Percentiles rank a stretch among this genome's conserved stretches.
phyloP scores from a whole-genome alignment of 1,140 invertebrate genomes.

The Atta cephalotes region DNA sequence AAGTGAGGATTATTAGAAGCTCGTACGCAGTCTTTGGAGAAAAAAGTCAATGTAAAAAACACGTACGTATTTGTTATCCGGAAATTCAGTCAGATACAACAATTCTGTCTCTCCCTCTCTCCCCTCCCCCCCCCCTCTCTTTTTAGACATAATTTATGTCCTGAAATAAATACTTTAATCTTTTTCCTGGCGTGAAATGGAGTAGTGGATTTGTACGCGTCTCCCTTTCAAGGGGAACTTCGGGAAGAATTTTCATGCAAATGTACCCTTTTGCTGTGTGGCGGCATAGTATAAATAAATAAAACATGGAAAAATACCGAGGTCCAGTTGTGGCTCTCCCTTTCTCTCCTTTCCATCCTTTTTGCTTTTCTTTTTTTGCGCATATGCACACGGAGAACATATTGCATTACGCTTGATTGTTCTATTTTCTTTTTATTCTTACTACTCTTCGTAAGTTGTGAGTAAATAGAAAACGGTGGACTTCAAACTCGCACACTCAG shows the following conservation, averaged over 20 bases:
- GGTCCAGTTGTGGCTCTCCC: slow-evolving; percentile 6
- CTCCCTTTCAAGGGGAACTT: slow-evolving; percentile 54
- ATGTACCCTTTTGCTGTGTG: slow-evolving; percentile 62
- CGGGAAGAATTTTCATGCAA: slow-evolving; percentile 71
- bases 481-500: slow-evolving; percentile 30
- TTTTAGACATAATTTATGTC: slow-evolving; percentile 47
- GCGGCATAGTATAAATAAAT: slow-evolving; percentile 67
- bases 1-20: slow-evolving; percentile 59
- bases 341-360: background rate
- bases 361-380: background rate
- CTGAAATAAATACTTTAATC: slow-evolving; percentile 70
- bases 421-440: slow-evolving; percentile 9
- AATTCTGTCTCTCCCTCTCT: background rate
- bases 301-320: slow-evolving; percentile 57
- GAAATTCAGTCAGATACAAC: slow-evolving; percentile 26
- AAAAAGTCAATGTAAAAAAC: slow-evolving; percentile 12
- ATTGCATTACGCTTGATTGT: slow-evolving; percentile 58
- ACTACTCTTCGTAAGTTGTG: slow-evolving; percentile 25
- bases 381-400: slow-evolving; percentile 25
- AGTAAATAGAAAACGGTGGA: slow-evolving; percentile 45
- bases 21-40: slow-evolving; percentile 43
- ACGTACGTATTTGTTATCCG: slow-evolving; percentile 40
- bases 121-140: slow-evolving; percentile 23
- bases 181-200: slow-evolving; percentile 62
- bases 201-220: slow-evolving; percentile 63